phyloP scores from a whole-genome alignment of 2,888 invertebrate genomes.

The Apomyelois bistriatella region DNA sequence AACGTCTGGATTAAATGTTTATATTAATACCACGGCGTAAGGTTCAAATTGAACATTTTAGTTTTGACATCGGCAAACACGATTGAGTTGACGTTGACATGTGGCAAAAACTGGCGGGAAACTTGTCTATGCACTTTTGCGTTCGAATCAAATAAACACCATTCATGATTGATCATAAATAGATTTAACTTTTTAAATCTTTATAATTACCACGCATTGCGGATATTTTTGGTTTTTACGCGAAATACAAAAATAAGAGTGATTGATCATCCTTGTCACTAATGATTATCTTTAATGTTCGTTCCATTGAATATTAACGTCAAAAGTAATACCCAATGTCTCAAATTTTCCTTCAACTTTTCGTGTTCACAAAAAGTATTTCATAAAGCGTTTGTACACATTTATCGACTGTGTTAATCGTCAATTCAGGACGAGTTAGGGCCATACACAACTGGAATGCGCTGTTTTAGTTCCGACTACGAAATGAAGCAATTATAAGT shows the following conservation, averaged over 20 bases:
- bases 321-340: constrained; percentile 2
- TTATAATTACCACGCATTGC: not conserved
- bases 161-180: constrained; percentile 18
- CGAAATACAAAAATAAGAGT: constrained; percentile 2
- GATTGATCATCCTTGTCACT: constrained; percentile 8
- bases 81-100: constrained; percentile 30
- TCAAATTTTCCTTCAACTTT: constrained; percentile 6
- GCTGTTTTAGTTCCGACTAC: constrained; percentile 48
- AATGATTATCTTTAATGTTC: constrained; percentile 9
- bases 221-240: not conserved
- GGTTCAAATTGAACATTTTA: constrained; percentile 35
- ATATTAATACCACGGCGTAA: constrained; percentile 21
- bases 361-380: constrained; percentile 12
- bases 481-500: constrained; percentile 79
- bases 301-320: constrained; percentile 9
- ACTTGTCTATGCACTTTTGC: constrained; percentile 68
- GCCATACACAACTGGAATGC: constrained; percentile 42
- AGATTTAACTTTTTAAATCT: constrained; percentile 6
- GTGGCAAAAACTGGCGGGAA: constrained; percentile 52
- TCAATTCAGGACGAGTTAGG: constrained; percentile 8
- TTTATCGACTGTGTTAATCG: not conserved
- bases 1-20: constrained; percentile 16
- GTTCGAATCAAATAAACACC: constrained; percentile 25
- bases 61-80: constrained; percentile 41
- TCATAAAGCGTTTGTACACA: not conserved